Evolutionary conservation across 2,797 vertebrate species (phyloP).

Genomic region (Trachurus trachurus): DNA sequence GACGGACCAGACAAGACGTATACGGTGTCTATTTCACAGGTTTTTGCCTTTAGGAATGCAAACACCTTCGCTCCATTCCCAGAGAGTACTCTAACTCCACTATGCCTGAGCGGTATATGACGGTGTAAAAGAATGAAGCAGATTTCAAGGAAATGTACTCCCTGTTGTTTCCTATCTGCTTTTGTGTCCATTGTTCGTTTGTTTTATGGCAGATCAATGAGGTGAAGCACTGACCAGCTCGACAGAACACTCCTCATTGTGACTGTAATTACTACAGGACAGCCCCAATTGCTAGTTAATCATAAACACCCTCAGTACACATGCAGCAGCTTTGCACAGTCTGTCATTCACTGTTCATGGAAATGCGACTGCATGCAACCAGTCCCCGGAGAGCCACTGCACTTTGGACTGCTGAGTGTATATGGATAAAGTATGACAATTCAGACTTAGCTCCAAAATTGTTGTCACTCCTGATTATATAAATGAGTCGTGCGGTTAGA

Average conservation of each 20-base stretch:
- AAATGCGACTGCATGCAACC: conserved; percentile 28
- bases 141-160: not conserved
- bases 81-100: not conserved
- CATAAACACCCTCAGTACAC: conserved; percentile 75
- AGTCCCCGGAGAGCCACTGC: conserved; percentile 30
- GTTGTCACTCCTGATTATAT: not conserved
- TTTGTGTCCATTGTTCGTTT: not conserved
- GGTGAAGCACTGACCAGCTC: conserved; percentile 6
- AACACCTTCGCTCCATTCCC: conserved; percentile 47
- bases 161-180: not conserved
- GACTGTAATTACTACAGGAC: conserved; percentile 33
- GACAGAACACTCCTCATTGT: conserved; percentile 15
- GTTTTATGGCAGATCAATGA: not conserved
- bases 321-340: conserved; percentile 30
- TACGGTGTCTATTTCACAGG: conserved; percentile 50
- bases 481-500: not conserved
- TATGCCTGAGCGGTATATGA: not conserved
- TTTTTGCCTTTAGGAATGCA: conserved; percentile 64
- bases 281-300: conserved; percentile 77
- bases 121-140: not conserved
- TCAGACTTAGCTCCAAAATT: conserved; percentile 6
- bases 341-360: conserved; percentile 33
- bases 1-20: conserved; percentile 30
- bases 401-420: conserved; percentile 66
- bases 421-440: not conserved